These are phyloP conservation scores for Ethmia dodecea DNA, from an alignment of 2,888 invertebrate species.

Conservation along the genomic window DNA sequence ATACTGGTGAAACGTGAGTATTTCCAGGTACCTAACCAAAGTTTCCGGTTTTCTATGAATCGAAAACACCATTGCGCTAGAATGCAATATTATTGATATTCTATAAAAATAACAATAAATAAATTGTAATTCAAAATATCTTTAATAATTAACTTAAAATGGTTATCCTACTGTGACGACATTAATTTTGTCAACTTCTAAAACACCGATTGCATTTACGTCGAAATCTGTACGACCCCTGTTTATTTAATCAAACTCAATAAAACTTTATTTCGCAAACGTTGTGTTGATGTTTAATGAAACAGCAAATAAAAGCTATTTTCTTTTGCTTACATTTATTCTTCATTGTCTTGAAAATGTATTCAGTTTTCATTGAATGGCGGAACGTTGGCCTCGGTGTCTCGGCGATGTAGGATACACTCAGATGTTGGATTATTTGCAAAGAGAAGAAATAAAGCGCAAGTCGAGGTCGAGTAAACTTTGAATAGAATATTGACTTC, in stretches of 20 bases:
- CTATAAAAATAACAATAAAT: too few species aligned
- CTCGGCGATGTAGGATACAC: background rate
- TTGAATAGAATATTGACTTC: conserved; percentile 28
- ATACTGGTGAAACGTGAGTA: too few species aligned
- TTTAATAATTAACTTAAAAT: too few species aligned
- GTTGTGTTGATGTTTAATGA: conserved; percentile 6
- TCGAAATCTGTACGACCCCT: too few species aligned
- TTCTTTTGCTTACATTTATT: conserved; percentile 3
- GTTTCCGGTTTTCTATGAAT: too few species aligned
- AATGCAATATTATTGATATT: too few species aligned
- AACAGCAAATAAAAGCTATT: conserved; percentile 1
- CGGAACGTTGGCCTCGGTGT: conserved; percentile 1
- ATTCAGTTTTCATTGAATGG: background rate
- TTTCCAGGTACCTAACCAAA: too few species aligned
- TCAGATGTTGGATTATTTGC: conserved; percentile 18
- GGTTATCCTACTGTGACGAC: too few species aligned
- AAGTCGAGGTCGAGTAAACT: conserved; percentile 23
- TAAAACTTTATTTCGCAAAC: conserved; percentile 6
- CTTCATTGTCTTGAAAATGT: conserved; percentile 5
- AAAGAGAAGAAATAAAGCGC: conserved; percentile 22
- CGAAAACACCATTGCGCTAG: too few species aligned
- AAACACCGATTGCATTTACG: too few species aligned
- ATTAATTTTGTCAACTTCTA: too few species aligned
- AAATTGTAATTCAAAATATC: too few species aligned
- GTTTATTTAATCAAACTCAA: conserved; percentile 1